These are phyloP conservation scores for Drosophila percnosoma DNA, from an alignment of 2,888 invertebrate genomes.

Conservation along the genomic window DNA sequence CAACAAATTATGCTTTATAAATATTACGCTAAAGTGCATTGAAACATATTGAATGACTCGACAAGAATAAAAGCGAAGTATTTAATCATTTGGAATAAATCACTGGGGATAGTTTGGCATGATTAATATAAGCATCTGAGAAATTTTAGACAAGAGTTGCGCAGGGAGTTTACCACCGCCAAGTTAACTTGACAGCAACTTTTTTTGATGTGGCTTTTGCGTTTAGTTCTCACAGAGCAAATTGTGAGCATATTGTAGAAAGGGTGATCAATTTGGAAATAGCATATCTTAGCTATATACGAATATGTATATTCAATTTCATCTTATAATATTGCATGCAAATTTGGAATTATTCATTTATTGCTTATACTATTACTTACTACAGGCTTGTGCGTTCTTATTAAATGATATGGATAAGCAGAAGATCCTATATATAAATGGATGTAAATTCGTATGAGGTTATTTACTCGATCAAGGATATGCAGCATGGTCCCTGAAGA, in stretches of 20 bases:
- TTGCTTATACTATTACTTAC: not conserved
- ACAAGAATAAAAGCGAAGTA: not conserved
- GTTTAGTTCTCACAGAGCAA: constrained; percentile 1
- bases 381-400: not conserved
- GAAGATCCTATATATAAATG: not conserved
- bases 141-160: not conserved
- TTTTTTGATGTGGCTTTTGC: constrained; percentile 27
- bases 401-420: not conserved
- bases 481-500: not conserved
- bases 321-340: not conserved
- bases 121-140: not conserved
- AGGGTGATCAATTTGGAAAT: not conserved
- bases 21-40: too few species aligned
- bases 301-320: not conserved
- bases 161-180: not conserved
- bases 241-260: not conserved
- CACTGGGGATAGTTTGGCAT: not conserved
- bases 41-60: too few species aligned
- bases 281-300: not conserved
- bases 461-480: not conserved
- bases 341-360: not conserved
- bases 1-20: not conserved
- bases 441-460: not conserved
- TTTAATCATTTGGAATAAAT: not conserved
- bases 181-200: not conserved